Base-by-base conservation (phyloP, 2,797 vertebrate species). In the Sebastes hopkinsi region DNA sequence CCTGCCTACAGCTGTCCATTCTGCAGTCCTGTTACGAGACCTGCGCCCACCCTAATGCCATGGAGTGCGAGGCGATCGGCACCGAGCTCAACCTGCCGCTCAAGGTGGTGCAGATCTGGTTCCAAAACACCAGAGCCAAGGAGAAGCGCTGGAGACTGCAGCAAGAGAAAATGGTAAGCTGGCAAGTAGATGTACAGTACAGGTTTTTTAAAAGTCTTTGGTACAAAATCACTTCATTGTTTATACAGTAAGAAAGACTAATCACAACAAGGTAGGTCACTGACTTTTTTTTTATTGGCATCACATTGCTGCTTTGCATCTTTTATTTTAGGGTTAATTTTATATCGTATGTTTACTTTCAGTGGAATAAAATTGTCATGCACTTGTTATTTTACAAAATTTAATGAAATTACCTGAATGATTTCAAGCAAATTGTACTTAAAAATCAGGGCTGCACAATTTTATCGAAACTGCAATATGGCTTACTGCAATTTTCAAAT, bases 81-180 rank as follows among this genome's bases (percentile, higher is more conserved):
- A 94, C 96, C 0, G 97, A 97, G 90, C 97, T 99, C 8, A 97
- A 96, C 74, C 91, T 99, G 83, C 97, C 97, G 2, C 96, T 98
- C 36, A 97, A 97, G 85, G 97, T 99, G 87, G 97, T 99, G 80
- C 97, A 99, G 89, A 98, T 99, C 87, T 99, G 97, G 97, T 99
- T 99, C 92, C 97, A 99, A 88, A 99, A 99, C 66, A 98, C 97
- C 8, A 95, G 97, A 75, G 97, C 97, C 76, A 99, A 98, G 93
- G 97, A 99, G 88, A 99, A 98, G 88, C 97, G 97, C 87, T 96
- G 96, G 96, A 93, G 95, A 79, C 93, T 96, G 66, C 96, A 97
- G 81, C 96, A 97, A 80, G 95, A 96, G 81, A 97, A 96, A 91
- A 88, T 96, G 95, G 96, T 96, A 87, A 82, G 88, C 30, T 38